Evolutionary conservation across 2,113 vertebrate species (phyloP).

Genomic region (Eublepharis macularius): DNA sequence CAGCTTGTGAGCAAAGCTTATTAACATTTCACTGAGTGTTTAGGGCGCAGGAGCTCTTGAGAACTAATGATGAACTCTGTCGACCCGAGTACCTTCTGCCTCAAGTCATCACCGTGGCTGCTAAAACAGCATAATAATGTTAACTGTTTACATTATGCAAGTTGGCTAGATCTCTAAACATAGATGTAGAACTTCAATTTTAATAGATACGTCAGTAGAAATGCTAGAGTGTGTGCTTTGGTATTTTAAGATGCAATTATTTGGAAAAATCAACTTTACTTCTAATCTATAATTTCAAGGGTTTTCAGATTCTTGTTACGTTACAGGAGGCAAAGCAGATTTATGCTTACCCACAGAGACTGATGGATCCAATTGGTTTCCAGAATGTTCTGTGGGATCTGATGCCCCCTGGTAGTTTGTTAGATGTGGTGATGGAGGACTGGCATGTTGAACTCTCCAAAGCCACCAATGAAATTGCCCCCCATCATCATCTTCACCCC

Average conservation of each 20-base stretch:
- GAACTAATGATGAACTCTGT: slow-evolving; percentile 30
- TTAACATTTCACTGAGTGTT: slow-evolving; percentile 30
- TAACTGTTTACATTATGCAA: neutral
- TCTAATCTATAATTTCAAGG: neutral
- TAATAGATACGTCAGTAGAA: neutral
- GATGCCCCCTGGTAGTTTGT: too few relatives aligned
- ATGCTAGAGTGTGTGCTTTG: neutral
- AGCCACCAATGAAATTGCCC: too few relatives aligned
- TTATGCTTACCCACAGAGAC: too few relatives aligned
- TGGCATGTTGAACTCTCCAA: too few relatives aligned
- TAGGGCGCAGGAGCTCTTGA: slow-evolving; percentile 19
- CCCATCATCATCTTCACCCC: too few relatives aligned
- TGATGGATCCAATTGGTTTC: too few relatives aligned
- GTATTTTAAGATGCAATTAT: neutral
- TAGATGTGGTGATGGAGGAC: too few relatives aligned
- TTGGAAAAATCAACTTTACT: neutral
- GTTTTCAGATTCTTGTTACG: neutral
- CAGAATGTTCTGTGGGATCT: too few relatives aligned
- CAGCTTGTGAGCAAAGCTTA: slow-evolving; percentile 34
- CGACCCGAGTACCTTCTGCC: neutral
- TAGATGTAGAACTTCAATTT: neutral
- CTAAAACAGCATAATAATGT: neutral
- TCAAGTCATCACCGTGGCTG: neutral
- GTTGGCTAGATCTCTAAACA: neutral
- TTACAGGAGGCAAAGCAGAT: too few relatives aligned